Evolutionary conservation across 2,888 invertebrate species (phyloP).

Genomic region (Drosophila stalkeri): DNA sequence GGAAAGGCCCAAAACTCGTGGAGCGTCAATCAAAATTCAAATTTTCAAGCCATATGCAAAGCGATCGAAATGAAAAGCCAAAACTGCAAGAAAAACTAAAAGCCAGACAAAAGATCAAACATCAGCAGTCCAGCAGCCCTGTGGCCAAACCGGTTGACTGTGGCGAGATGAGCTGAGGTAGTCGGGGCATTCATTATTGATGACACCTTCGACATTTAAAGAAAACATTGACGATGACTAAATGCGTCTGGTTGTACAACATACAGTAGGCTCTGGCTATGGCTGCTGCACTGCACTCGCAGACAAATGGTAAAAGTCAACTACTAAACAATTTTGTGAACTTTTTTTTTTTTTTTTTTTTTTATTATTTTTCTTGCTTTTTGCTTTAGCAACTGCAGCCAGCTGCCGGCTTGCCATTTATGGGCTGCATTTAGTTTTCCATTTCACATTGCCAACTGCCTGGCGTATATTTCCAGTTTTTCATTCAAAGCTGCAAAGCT

Average conservation of each 20-base stretch:
- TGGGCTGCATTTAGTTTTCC: slow-evolving; percentile 71
- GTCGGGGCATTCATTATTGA: slow-evolving; percentile 58
- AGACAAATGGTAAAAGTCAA: slow-evolving; percentile 77
- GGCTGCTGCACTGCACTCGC: slow-evolving; percentile 8
- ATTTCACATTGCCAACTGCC: slow-evolving; percentile 62
- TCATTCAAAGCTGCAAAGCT: slow-evolving; percentile 24
- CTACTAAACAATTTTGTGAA: slow-evolving; percentile 59
- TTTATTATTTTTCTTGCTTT: slow-evolving; percentile 44
- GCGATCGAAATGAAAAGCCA: slow-evolving; percentile 51
- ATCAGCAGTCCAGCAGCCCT: slow-evolving; percentile 21
- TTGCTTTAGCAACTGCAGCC: slow-evolving; percentile 8
- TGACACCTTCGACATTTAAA: slow-evolving; percentile 79
- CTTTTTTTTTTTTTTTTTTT: slow-evolving; percentile 37
- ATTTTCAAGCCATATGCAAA: slow-evolving; percentile 64
- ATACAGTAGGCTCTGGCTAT: slow-evolving; percentile 47
- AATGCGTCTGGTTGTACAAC: slow-evolving; percentile 45
- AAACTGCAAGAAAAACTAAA: slow-evolving; percentile 32
- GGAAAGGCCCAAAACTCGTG: slow-evolving; percentile 54
- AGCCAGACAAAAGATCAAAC: slow-evolving; percentile 35
- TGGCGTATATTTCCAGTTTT: slow-evolving; percentile 53
- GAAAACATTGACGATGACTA: slow-evolving; percentile 57
- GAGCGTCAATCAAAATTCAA: slow-evolving; percentile 71
- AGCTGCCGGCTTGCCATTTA: slow-evolving; percentile 71
- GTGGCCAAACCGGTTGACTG: slow-evolving; percentile 30
- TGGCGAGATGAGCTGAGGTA: neutral